A percentile compares a stretch with the other conserved stretches of the same genome.
Conservation (phyloP, 2,797 vertebrate genomes). For the Lagorchestes hirsutus region DNA sequence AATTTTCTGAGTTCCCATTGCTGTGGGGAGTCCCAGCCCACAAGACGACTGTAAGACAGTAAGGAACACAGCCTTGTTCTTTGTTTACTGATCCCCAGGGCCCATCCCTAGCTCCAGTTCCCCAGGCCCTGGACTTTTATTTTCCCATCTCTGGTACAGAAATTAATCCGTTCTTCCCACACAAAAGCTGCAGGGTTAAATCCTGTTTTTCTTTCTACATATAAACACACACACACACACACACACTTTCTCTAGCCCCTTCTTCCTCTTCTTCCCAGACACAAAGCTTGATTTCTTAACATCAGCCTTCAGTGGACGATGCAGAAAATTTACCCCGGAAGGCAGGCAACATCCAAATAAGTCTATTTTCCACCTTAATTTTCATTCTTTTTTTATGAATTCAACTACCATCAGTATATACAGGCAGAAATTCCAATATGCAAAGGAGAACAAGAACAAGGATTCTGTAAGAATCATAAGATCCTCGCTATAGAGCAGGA, state of each 20-base stretch:
- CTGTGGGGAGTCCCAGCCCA: slow-evolving; percentile 70
- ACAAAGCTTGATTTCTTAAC: not conserved
- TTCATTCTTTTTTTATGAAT: not conserved
- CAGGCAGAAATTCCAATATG: not conserved
- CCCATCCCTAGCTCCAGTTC: slow-evolving; percentile 52
- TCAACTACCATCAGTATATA: not conserved
- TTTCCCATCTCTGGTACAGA: slow-evolving; percentile 61
- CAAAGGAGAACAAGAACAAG: not conserved
- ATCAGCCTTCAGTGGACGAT: not conserved
- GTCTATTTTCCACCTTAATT: not conserved
- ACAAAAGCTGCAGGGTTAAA: slow-evolving; percentile 3
- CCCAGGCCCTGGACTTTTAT: slow-evolving; percentile 29
- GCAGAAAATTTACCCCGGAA: not conserved
- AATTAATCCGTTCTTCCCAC: slow-evolving; percentile 27
- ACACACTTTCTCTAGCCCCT: not conserved
- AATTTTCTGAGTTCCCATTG: slow-evolving; percentile 31
- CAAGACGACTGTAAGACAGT: slow-evolving; percentile 26
- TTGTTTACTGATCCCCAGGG: slow-evolving; percentile 66
- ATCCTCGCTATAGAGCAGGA: not conserved
- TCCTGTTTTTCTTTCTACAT: slow-evolving; percentile 47
- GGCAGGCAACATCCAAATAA: not conserved
- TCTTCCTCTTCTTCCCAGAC: not conserved
- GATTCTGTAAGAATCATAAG: not conserved
- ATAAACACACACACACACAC: not conserved
- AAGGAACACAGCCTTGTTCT: slow-evolving; percentile 66